These are phyloP conservation scores for Eremophila alpestris DNA, from an alignment of 2,797 vertebrate genomes.

Conservation along the genomic window DNA sequence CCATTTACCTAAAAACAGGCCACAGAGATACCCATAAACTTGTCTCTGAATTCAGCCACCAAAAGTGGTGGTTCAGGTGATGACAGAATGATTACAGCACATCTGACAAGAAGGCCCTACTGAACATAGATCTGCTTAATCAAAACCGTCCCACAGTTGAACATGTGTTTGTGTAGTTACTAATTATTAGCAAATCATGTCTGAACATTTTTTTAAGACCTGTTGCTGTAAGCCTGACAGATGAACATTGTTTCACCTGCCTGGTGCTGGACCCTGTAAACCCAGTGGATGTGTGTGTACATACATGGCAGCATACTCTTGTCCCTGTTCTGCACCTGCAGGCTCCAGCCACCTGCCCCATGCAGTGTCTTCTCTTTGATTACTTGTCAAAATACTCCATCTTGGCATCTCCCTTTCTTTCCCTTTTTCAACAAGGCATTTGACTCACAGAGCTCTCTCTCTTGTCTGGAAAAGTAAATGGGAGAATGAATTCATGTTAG, in stretches of 20 bases:
- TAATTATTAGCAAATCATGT: not conserved
- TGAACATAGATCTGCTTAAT: not conserved
- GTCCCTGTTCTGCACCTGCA: not conserved
- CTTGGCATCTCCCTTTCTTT: not conserved
- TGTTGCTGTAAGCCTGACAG: not conserved
- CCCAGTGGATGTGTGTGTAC: not conserved
- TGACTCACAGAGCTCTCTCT: not conserved
- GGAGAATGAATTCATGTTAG: not conserved
- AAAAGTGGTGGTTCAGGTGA: not conserved
- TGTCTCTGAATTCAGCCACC: not conserved
- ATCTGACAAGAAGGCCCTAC: not conserved
- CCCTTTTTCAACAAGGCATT: not conserved
- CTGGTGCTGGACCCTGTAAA: not conserved
- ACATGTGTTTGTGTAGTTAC: not conserved
- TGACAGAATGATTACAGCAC: not conserved
- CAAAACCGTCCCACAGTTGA: not conserved
- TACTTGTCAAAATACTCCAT: not conserved
- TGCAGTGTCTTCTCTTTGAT: not conserved
- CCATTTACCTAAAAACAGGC: not conserved
- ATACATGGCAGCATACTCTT: not conserved
- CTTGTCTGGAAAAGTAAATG: not conserved
- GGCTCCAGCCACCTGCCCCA: not conserved
- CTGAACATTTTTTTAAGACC: not conserved
- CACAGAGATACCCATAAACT: not conserved
- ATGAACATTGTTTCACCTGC: not conserved